Evolutionary conservation across 2,888 invertebrate species (phyloP), one percentile per base, ranked within the genome.

Genomic region (Cheilosia grossa): DNA sequence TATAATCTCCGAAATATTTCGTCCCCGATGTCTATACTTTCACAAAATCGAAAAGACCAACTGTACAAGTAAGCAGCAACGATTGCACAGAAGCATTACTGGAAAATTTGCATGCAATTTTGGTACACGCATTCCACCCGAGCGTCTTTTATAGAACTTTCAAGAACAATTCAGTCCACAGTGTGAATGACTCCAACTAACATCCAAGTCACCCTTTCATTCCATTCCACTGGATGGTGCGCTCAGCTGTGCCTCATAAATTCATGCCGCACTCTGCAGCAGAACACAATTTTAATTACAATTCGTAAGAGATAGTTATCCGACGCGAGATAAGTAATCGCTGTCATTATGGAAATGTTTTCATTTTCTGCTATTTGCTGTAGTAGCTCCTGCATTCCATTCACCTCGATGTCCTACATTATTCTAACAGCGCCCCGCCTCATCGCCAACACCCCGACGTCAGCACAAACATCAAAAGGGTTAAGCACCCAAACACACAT

Each of bases 331-430:
- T 74, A 83, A 83, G 82, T 63, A 58, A 79, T 63, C 82, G 49
- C 53, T 30, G 49, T 42, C 44, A 42, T 58, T 74, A 59, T 80
- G 80, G 42, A 83, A 83, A 83, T 73, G 56, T 82, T 67, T 63
- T 69, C 58, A 73, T 73, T 81, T 81, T 81, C 81, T 27, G 33
- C 17, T 69, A 69, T 69, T 74, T 74, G 72, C 70, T 51, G 13
- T 1, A 21, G 21, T 21, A 58, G 47, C 58, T 44, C 66, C 63
- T 49, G 40, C 61, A 74, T 69, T 74, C 37, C 74, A 83, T 69
- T 80, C 79, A 83, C 56, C 74, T 69, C 63, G 24, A 24, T 79
- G 79, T 69, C 79, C 82, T 54, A 83, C 58, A 83, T 83, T 69
- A 77, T 59, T 44, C 42, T 53, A 63, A 54, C 40, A 21, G 40